Percentiles rank a stretch among this genome's conserved stretches.
Conservation (phyloP, 2,888 invertebrate species). For the Hypercompe scribonia region DNA sequence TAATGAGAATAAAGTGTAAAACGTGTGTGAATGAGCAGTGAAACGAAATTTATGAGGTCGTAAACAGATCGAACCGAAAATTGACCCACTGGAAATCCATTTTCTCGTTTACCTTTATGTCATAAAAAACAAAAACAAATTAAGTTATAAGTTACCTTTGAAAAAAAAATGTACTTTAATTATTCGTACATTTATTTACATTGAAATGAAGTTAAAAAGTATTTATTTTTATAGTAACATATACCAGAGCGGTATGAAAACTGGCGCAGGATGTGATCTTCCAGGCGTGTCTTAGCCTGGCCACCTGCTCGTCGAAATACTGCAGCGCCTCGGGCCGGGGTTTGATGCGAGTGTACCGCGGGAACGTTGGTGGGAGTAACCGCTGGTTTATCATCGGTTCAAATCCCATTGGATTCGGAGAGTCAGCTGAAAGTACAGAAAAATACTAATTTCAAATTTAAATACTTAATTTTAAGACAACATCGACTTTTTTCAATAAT, state of each 20-base stretch:
- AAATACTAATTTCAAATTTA: background rate
- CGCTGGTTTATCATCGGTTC: slow-evolving; percentile 98
- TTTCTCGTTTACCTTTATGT: too few relatives aligned
- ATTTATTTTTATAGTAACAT: slow-evolving; percentile 27
- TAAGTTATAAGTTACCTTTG: too few relatives aligned
- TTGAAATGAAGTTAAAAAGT: background rate
- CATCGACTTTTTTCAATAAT: too few relatives aligned
- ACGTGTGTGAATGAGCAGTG: too few relatives aligned
- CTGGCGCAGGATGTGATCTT: slow-evolving; percentile 92
- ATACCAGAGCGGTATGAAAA: slow-evolving; percentile 94
- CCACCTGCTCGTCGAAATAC: slow-evolving; percentile 94
- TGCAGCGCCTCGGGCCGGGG: slow-evolving; percentile 91
- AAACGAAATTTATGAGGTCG: too few relatives aligned
- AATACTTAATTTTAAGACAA: background rate
- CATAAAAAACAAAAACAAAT: too few relatives aligned
- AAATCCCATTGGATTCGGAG: slow-evolving; percentile 95
- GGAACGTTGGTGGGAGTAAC: slow-evolving; percentile 98
- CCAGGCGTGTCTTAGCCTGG: slow-evolving; percentile 92
- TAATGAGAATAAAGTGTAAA: too few relatives aligned
- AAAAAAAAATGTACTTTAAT: background rate
- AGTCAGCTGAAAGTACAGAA: slow-evolving; percentile 83
- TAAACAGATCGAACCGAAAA: too few relatives aligned
- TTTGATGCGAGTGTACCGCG: slow-evolving; percentile 97
- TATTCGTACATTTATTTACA: background rate
- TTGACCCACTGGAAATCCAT: too few relatives aligned